Base-by-base conservation (phyloP, 1,140 invertebrate genomes). In the Trichonephila clavipes region DNA sequence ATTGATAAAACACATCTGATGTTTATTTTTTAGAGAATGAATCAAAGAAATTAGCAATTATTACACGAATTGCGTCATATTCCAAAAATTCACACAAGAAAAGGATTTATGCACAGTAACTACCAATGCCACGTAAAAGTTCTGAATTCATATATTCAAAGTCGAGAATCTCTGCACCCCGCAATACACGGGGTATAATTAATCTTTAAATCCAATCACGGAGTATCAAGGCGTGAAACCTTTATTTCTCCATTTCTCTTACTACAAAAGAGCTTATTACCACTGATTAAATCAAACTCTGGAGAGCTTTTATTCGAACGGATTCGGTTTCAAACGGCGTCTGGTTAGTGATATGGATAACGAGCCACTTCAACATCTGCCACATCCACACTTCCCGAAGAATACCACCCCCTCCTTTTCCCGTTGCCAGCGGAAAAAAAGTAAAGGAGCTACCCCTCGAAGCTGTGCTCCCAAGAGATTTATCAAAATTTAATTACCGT, bases 401-500 rank as follows among this genome's bases (percentile, higher is more conserved):
- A 40, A 44, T 82, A 24, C 81, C 81, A 16, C 19, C 83, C 51
- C 83, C 83, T 16, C 83, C 21, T 51, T 51, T 51, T 51, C 21
- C 10, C 34, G 6, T 58, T 58, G 28, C 72, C 14, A 7, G 34
- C 34, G 72, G 34, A 12, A 34, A 3, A 44, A 85, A 85, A 59
- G 8, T 6, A 85, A 59, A 18, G n/a, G n/a, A 34, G n/a, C 18
- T 59, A 6, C 51, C 34, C 85, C 51, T 51, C 85, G n/a, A 40
- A 34, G 61, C 87, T 66, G 34, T 58, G 14, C 61, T 62, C 86
- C 40, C 69, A 24, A 64, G 88, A 90, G 89, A 90, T 90, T 90
- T 62, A 82, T 82, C 89, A 90, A 90, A 90, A 90, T 90, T 90
- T 90, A 90, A 90, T 90, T 90, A 90, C 89, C n/a, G 72, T 24